A percentile compares a stretch with the other conserved stretches of the same genome.
These are phyloP conservation scores for Tenodera sinensis DNA, from an alignment of 2,888 invertebrate species.

Conservation along the genomic window DNA sequence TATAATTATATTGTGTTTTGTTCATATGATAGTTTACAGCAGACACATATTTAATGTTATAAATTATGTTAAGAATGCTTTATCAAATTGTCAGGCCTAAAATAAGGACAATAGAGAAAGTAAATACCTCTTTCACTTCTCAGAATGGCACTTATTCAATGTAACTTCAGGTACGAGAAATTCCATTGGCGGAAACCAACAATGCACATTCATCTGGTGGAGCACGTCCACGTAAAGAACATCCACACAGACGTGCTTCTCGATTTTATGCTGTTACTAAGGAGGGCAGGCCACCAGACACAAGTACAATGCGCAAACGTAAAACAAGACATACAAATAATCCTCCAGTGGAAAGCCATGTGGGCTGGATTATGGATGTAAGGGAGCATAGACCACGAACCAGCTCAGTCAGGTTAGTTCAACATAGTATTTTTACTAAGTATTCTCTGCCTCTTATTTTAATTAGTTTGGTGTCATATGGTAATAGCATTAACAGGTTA, in stretches of 20 bases:
- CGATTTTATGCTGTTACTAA: constrained; percentile 95
- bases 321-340: constrained; percentile 90
- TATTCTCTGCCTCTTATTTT: no score
- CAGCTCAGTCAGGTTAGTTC: constrained; percentile 66
- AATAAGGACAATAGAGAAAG: no score
- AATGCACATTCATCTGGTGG: not conserved
- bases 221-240: constrained; percentile 2
- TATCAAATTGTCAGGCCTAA: not conserved
- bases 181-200: not conserved
- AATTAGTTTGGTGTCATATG: no score
- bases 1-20: no score
- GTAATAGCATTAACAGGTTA: no score
- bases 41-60: no score
- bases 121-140: no score
- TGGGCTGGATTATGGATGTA: constrained; percentile 96
- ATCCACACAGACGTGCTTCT: constrained; percentile 57
- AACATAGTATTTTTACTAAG: no score
- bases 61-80: not conserved
- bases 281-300: constrained; percentile 61
- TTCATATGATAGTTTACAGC: no score
- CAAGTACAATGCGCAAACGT: constrained; percentile 71
- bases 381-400: constrained; percentile 78
- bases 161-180: not conserved
- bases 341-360: constrained; percentile 91
- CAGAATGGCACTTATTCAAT: no score